Conservation (phyloP, 2,113 vertebrate species). For the Pantherophis guttatus region DNA sequence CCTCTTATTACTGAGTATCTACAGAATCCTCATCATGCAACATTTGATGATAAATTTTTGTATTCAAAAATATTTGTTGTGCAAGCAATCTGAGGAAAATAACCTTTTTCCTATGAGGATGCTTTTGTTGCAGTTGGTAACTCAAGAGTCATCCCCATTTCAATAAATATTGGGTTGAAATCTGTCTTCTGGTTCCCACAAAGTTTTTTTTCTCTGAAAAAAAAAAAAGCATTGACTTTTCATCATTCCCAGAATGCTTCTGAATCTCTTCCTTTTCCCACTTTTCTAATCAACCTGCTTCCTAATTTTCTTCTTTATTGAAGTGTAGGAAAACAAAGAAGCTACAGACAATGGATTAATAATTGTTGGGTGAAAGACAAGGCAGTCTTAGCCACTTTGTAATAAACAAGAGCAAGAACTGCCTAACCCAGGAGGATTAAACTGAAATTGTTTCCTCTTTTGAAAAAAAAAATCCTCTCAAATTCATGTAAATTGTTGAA, state of each 20-base stretch:
- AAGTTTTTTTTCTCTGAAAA: not conserved
- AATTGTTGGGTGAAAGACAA: not conserved
- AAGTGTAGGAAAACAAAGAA: not conserved
- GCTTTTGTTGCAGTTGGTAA: not conserved
- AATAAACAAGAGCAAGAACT: not conserved
- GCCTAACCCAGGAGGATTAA: not conserved
- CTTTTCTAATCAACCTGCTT: not conserved
- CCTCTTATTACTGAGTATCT: not conserved
- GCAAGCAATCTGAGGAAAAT: not conserved
- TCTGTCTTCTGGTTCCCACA: not conserved
- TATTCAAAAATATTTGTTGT: not conserved
- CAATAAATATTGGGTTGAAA: not conserved
- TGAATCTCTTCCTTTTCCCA: not conserved
- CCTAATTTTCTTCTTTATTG: not conserved
- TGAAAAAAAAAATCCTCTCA: not conserved
- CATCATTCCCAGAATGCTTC: not conserved
- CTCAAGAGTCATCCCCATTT: not conserved
- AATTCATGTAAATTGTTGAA: not conserved
- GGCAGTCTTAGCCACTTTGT: not conserved
- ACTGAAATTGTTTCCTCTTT: not conserved
- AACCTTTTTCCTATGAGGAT: not conserved
- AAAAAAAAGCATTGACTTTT: not conserved
- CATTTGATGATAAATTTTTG: not conserved
- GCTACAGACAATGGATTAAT: not conserved
- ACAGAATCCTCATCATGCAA: not conserved